Base-by-base conservation (phyloP, 2,888 invertebrate genomes). In the Lomographa bimaculata region DNA sequence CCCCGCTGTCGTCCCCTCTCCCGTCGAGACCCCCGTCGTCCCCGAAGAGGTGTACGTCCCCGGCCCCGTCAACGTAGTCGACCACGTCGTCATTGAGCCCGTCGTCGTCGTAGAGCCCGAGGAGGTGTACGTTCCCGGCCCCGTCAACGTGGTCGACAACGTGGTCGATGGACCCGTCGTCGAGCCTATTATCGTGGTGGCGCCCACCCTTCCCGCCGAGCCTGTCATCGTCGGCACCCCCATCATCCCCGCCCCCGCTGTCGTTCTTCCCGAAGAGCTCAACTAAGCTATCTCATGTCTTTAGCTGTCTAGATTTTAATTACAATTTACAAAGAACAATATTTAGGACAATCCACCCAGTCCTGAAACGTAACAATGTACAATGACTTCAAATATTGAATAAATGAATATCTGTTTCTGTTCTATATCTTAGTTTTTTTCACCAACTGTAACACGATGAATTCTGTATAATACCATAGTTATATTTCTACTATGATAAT, bases 21-120 rank as follows among this genome's bases (percentile, higher is more conserved):
- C n/a, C n/a, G n/a, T n/a, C n/a, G n/a, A n/a, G 23, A 59, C 65
- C 52, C 55, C 68, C 39, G 20, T 47, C 16, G 56, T 62, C 24
- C n/a, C n/a, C n/a, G 63, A 42, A 0, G 48, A 50, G 37, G 63
- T 65, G 41, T 18, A 29, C 23, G 41, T 54, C 5, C 34, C 32
- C 12, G 45, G 53, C 19, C 32, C 51, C 30, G 45, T 46, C 11
- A 14, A 26, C 5, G 32, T 42, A n/a, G 59, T 53, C 30, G 54
- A 57, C 49, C 20, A 48, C 10, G 33, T 37, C 5, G 12, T 30
- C 24, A 7, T 9, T 2, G 36, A 48, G 6, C 49, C 54, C 26
- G 43, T 48, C n/a, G 42, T 54, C n/a, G 49, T 61, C 2, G 50
- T 34, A 12, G 51, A 54, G 14, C 48, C 33, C 28, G 29, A 42